Percentiles rank a stretch among this genome's conserved stretches.
Conservation (phyloP, 2,113 vertebrate genomes). For the Bubo bubo region DNA sequence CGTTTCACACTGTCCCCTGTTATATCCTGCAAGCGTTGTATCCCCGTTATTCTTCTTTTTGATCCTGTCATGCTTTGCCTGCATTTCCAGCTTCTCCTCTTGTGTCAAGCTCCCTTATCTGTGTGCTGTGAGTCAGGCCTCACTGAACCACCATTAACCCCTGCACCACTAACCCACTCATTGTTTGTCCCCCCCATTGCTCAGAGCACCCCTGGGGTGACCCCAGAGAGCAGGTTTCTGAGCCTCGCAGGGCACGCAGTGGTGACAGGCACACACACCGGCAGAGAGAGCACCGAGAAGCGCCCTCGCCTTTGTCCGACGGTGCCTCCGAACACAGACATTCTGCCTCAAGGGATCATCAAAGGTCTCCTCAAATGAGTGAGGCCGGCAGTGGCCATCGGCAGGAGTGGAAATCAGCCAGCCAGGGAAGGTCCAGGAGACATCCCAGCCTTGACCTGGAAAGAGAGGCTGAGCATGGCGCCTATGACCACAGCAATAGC, state of each 20-base stretch:
- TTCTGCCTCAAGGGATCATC: not conserved
- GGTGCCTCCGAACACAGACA: not conserved
- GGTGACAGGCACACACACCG: not conserved
- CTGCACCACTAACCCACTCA: slow-evolving; percentile 39
- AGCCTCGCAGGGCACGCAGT: slow-evolving; percentile 1
- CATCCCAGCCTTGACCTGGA: slow-evolving; percentile 20
- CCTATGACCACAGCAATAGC: not conserved
- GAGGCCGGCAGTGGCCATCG: not conserved
- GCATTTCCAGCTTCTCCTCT: not conserved
- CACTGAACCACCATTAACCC: not conserved
- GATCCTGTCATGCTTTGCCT: not conserved
- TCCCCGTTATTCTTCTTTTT: not conserved
- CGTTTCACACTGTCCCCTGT: not conserved
- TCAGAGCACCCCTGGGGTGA: slow-evolving; percentile 77
- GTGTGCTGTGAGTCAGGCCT: not conserved
- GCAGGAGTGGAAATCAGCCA: not conserved
- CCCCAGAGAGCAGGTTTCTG: slow-evolving; percentile 67
- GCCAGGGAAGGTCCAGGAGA: not conserved
- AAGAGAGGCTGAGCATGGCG: not conserved
- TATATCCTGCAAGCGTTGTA: not conserved
- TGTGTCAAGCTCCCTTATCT: not conserved
- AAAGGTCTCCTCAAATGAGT: not conserved
- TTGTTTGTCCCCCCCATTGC: slow-evolving; percentile 67
- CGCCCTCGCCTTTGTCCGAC: not conserved
- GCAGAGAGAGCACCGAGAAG: not conserved